phyloP scores from a whole-genome alignment of 2,888 invertebrate species.

The Ernsta delagoae region DNA sequence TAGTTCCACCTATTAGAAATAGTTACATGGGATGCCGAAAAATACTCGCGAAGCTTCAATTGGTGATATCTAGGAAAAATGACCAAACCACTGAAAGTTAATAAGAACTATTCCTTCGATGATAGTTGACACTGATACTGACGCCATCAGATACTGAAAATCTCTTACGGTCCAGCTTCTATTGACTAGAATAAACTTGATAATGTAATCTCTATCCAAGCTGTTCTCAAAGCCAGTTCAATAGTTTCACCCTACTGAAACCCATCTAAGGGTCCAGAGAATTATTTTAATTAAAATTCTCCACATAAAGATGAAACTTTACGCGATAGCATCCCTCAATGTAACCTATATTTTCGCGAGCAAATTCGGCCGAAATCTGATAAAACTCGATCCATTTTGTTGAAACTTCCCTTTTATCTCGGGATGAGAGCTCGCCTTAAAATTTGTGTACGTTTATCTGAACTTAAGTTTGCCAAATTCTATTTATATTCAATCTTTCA shows the following conservation, averaged over 20 bases:
- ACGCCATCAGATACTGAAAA: not conserved
- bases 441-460: constrained; percentile 64
- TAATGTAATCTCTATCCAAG: not conserved
- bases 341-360: constrained; percentile 47
- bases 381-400: constrained; percentile 62
- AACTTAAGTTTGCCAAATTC: constrained; percentile 56
- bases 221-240: not conserved
- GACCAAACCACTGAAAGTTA: too few species aligned
- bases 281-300: constrained; percentile 46
- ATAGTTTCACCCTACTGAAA: constrained; percentile 15
- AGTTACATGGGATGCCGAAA: too few species aligned
- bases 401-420: constrained; percentile 62
- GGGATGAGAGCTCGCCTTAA: constrained; percentile 53
- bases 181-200: too few species aligned
- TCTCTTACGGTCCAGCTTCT: too few species aligned
- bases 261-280: constrained; percentile 15
- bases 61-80: too few species aligned
- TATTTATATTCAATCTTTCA: constrained; percentile 64
- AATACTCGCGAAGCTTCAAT: too few species aligned
- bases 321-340: constrained; percentile 47
- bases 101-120: too few species aligned
- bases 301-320: constrained; percentile 45
- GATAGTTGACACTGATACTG: too few species aligned
- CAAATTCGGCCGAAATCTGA: constrained; percentile 54
- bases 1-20: too few species aligned